phyloP scores from a whole-genome alignment of 2,113 vertebrate species.

The Piaya cayana region DNA sequence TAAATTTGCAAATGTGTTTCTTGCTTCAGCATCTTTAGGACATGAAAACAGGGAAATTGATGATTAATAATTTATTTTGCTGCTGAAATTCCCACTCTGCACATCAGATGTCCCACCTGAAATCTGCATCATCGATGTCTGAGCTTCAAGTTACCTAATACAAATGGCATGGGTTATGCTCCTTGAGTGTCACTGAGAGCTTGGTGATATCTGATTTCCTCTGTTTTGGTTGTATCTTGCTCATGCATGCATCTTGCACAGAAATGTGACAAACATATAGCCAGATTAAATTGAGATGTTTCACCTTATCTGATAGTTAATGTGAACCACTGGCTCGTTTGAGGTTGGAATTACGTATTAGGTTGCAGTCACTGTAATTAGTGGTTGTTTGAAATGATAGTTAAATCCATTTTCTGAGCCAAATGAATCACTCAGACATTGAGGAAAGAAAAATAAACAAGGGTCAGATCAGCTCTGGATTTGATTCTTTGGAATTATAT shows the following conservation, averaged over 20 bases:
- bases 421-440: neutral
- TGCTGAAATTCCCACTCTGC: neutral
- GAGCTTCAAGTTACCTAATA: neutral
- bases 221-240: neutral
- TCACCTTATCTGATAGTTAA: neutral
- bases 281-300: neutral
- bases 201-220: neutral
- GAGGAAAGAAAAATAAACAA: constrained; percentile 25
- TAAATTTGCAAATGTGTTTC: neutral
- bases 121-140: neutral
- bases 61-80: neutral
- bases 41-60: neutral
- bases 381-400: neutral
- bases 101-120: neutral
- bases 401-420: neutral
- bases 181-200: neutral
- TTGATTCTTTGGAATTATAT: neutral
- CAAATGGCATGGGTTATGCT: neutral
- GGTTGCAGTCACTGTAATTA: constrained; percentile 38
- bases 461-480: neutral
- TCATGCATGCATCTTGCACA: neutral
- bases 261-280: neutral
- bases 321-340: neutral
- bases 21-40: neutral
- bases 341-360: neutral